Evolutionary conservation across 2,888 invertebrate species (phyloP).

Genomic region (Ligdia adustata): DNA sequence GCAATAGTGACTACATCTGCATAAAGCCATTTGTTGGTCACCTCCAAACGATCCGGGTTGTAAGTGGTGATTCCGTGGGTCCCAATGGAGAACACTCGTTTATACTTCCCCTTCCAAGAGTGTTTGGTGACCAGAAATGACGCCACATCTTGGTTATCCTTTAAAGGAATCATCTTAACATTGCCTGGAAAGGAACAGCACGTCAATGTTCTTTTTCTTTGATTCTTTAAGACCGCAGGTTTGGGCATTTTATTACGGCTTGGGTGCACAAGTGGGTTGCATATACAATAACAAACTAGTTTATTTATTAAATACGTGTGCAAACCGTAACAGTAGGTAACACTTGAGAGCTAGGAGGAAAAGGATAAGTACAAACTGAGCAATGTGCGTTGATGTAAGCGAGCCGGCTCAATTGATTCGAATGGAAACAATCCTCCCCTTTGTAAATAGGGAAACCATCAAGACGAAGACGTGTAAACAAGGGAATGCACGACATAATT

Average conservation of each 20-base stretch:
- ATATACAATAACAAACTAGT: constrained; percentile 33
- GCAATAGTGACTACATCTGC: constrained; percentile 90
- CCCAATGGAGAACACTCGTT: constrained; percentile 98
- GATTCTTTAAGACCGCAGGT: constrained; percentile 2
- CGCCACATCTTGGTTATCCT: constrained; percentile 97
- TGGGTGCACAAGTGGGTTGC: constrained; percentile 47
- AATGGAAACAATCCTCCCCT: constrained; percentile 74
- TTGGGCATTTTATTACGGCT: constrained; percentile 29
- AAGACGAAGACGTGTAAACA: constrained; percentile 79
- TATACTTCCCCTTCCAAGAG: constrained; percentile 99
- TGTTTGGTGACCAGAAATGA: constrained; percentile 99
- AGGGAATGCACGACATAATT: constrained; percentile 52
- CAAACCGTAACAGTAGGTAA: constrained; percentile 16
- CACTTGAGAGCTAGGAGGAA: not conserved
- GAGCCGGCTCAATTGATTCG: constrained; percentile 26
- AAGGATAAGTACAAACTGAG: not conserved
- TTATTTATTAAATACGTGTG: constrained; percentile 8
- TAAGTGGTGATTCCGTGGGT: constrained; percentile 98
- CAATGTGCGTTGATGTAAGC: not conserved
- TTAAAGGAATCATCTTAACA: constrained; percentile 91
- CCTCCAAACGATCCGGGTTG: constrained; percentile 87
- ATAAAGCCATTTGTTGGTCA: constrained; percentile 96
- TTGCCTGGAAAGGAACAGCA: constrained; percentile 66
- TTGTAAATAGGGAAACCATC: constrained; percentile 69
- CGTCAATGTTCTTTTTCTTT: too few species aligned